These are phyloP conservation scores for Motacilla tschutschensis DNA, from an alignment of 2,113 vertebrate species.

Conservation along the genomic window DNA sequence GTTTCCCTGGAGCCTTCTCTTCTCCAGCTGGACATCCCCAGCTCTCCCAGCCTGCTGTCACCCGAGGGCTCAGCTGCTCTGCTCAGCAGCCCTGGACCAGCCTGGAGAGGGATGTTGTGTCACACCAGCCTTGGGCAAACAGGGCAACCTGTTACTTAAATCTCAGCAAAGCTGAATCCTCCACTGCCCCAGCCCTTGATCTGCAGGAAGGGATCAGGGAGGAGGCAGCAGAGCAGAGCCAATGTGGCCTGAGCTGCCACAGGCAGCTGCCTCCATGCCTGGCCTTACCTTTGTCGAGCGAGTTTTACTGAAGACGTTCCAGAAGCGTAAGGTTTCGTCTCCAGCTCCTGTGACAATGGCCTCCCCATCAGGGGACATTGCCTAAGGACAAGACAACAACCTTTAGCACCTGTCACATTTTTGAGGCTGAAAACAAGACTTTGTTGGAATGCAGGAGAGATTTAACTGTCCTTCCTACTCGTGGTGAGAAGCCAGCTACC, in stretches of 20 bases:
- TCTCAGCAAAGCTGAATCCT: not conserved
- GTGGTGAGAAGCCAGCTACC: not conserved
- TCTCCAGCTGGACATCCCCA: not conserved
- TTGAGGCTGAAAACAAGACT: not conserved
- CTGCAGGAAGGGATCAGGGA: not conserved
- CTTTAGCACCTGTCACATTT: not conserved
- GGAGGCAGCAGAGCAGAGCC: not conserved
- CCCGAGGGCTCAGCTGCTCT: not conserved
- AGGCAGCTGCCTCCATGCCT: not conserved
- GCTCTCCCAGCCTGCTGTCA: not conserved
- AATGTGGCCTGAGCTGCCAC: fast-evolving
- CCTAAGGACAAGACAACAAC: conserved; percentile 68
- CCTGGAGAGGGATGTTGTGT: not conserved
- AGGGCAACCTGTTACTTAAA: not conserved
- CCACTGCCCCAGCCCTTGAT: not conserved
- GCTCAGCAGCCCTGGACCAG: not conserved
- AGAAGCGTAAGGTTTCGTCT: conserved; percentile 95
- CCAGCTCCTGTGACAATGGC: conserved; percentile 97
- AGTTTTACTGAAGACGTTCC: conserved; percentile 98
- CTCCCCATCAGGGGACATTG: conserved; percentile 98
- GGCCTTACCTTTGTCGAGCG: conserved; percentile 91
- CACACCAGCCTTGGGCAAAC: not conserved
- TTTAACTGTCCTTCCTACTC: not conserved
- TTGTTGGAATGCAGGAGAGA: not conserved
- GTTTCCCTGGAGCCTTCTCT: not conserved